phyloP scores from a whole-genome alignment of 2,113 vertebrate genomes.

The Microtus ochrogaster region DNA sequence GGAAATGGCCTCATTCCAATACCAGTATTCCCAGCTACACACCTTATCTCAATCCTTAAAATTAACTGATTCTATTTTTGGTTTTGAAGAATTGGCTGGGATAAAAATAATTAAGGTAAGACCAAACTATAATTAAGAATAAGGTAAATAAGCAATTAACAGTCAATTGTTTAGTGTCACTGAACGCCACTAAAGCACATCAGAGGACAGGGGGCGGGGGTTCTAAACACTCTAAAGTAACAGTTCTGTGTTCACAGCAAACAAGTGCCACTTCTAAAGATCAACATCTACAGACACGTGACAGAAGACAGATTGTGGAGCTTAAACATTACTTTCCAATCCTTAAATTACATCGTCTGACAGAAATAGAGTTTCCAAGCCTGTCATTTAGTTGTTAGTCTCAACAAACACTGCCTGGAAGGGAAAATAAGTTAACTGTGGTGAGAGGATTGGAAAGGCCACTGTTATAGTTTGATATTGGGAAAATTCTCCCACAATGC shows the following conservation, averaged over 20 bases:
- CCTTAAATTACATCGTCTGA: slow-evolving; percentile 20
- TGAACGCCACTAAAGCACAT: neutral
- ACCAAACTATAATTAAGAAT: neutral
- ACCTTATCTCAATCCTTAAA: neutral
- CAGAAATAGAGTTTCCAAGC: slow-evolving; percentile 49
- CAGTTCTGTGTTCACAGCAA: neutral
- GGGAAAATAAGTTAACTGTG: neutral
- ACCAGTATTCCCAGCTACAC: neutral
- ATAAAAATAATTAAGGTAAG: neutral
- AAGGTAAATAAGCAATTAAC: neutral
- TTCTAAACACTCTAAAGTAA: neutral
- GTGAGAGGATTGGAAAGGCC: neutral
- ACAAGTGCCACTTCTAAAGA: neutral
- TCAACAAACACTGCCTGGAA: slow-evolving; percentile 55
- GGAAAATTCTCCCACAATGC: neutral
- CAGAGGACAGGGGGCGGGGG: neutral
- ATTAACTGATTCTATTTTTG: neutral
- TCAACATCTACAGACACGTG: neutral
- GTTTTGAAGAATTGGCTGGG: neutral
- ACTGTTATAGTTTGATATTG: neutral
- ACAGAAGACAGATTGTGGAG: slow-evolving; percentile 29
- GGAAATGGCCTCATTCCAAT: neutral
- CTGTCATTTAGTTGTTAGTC: slow-evolving; percentile 61
- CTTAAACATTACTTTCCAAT: slow-evolving; percentile 58
- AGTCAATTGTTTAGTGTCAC: neutral